These are phyloP conservation scores for Propithecus deckenii DNA, from an alignment of 2,797 vertebrate genomes.

Conservation along the genomic window DNA sequence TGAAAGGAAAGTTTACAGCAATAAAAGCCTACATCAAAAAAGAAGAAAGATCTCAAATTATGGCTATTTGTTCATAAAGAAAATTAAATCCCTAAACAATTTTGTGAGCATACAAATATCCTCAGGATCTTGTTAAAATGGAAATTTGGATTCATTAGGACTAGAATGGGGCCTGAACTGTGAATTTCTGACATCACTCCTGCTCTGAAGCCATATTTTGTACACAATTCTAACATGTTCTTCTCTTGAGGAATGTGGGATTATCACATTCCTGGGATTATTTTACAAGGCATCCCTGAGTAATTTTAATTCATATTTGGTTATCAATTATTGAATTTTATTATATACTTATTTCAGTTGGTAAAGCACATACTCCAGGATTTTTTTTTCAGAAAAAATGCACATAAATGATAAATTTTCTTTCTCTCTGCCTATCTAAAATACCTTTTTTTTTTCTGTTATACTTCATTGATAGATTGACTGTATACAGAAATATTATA, in stretches of 20 bases:
- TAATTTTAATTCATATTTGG: neutral
- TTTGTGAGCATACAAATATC: neutral
- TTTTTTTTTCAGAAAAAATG: neutral
- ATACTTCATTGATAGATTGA: neutral
- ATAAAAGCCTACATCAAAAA: neutral
- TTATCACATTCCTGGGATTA: neutral
- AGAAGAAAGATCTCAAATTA: neutral
- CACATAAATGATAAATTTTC: neutral
- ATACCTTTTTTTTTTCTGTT: neutral
- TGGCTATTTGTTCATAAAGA: neutral
- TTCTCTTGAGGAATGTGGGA: neutral
- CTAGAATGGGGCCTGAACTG: neutral
- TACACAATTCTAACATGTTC: neutral
- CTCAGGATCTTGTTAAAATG: neutral
- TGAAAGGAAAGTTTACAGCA: neutral
- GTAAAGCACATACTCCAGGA: neutral
- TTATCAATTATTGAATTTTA: neutral
- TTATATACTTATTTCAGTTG: neutral
- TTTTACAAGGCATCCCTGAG: neutral
- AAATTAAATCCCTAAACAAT: neutral
- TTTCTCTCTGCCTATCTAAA: neutral
- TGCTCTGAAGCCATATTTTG: neutral
- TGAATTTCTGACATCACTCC: neutral
- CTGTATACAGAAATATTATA: neutral
- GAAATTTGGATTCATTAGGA: neutral